A percentile compares a stretch with the other conserved stretches of the same genome.
These are phyloP conservation scores for Periophthalmus modestus DNA, from an alignment of 2,113 vertebrate species.

Conservation along the genomic window DNA sequence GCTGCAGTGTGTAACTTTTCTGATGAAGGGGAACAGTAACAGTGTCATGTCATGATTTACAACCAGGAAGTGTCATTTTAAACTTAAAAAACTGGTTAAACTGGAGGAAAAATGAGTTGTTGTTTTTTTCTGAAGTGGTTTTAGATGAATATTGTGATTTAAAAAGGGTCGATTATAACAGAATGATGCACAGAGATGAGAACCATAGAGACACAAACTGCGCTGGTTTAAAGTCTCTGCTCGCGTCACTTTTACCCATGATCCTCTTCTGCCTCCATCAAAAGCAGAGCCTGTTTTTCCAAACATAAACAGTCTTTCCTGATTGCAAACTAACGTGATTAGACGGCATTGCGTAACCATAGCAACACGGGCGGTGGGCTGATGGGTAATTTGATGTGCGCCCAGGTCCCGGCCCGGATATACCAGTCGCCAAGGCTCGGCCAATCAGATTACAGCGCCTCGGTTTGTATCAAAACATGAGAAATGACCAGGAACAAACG, in stretches of 20 bases:
- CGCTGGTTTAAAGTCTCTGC: too few relatives aligned
- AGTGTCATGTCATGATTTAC: too few relatives aligned
- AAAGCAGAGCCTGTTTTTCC: neutral
- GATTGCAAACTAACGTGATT: conserved; percentile 75
- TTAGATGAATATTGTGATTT: too few relatives aligned
- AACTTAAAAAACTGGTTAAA: too few relatives aligned
- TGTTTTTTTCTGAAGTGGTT: too few relatives aligned
- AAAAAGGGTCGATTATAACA: too few relatives aligned
- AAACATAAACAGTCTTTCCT: conserved; percentile 29
- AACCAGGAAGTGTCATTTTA: too few relatives aligned
- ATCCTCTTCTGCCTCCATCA: conserved; percentile 1
- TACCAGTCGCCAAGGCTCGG: conserved; percentile 63
- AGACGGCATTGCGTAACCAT: conserved; percentile 74
- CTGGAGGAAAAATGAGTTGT: too few relatives aligned
- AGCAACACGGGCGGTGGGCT: conserved; percentile 57
- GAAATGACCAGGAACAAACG: conserved; percentile 63
- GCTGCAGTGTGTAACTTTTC: too few relatives aligned
- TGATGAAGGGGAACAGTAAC: too few relatives aligned
- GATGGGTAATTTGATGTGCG: conserved; percentile 66
- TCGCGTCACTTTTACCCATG: neutral
- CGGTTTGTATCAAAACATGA: conserved; percentile 63
- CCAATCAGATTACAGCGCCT: conserved; percentile 76
- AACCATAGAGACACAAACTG: too few relatives aligned
- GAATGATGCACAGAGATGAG: too few relatives aligned
- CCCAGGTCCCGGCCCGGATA: conserved; percentile 62